These are phyloP conservation scores for Diplogasteroides magnus DNA, from an alignment of 1,140 invertebrate genomes.

Conservation along the genomic window DNA sequence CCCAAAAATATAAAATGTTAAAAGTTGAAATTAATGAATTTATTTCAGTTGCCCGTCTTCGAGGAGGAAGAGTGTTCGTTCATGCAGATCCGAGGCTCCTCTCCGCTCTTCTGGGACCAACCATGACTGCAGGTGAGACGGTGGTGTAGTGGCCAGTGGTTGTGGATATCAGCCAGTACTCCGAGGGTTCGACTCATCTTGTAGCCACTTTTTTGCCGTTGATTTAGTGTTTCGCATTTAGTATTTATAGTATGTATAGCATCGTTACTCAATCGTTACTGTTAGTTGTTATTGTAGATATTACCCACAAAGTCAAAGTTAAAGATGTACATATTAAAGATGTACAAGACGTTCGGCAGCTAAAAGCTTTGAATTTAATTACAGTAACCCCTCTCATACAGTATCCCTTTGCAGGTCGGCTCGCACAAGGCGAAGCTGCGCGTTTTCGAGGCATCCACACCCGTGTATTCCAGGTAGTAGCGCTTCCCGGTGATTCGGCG, in stretches of 20 bases:
- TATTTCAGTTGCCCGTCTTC: slow-evolving; percentile 62
- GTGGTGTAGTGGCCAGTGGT: slow-evolving; percentile 62
- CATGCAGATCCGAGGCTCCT: slow-evolving; percentile 80
- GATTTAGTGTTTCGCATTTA: no score
- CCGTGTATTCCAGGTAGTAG: slow-evolving; percentile 70
- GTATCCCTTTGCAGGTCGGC: slow-evolving; percentile 73
- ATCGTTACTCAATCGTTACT: no score
- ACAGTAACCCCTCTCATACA: no score
- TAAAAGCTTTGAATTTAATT: neutral
- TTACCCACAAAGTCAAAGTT: neutral
- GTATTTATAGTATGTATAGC: no score
- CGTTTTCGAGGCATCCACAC: slow-evolving; percentile 81
- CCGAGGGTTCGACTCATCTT: no score
- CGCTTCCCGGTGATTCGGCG: neutral
- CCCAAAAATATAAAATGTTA: no score
- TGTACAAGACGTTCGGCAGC: no score
- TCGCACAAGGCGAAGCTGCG: slow-evolving; percentile 95
- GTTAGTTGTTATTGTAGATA: no score
- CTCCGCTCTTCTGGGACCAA: slow-evolving; percentile 97
- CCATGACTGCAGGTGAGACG: slow-evolving; percentile 77
- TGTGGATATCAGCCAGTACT: no score
- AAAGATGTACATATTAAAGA: no score
- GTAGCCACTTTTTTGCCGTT: no score
- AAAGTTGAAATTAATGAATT: no score
- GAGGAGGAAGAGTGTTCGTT: slow-evolving; percentile 73